A percentile compares a stretch with the other conserved stretches of the same genome.
Evolutionary conservation across 1,140 invertebrate genomes (phyloP).

Genomic region (Cataglyphis hispanica): DNA sequence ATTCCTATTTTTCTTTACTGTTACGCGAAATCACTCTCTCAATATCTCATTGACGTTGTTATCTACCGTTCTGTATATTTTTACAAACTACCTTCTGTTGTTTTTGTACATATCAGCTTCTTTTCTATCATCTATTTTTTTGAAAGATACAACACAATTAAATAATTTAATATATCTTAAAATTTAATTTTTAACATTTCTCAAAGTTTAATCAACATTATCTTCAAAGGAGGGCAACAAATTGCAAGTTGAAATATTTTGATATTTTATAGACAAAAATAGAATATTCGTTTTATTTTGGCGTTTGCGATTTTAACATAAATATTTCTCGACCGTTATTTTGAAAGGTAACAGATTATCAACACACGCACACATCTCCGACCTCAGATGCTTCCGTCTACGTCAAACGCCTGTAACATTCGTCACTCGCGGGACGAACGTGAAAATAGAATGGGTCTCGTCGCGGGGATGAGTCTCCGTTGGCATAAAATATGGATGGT

Average conservation of each 20-base stretch:
- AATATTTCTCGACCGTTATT: slow-evolving; percentile 44
- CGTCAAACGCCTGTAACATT: slow-evolving; percentile 57
- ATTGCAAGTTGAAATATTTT: background rate
- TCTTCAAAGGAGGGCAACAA: background rate
- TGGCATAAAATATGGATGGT: slow-evolving; percentile 81
- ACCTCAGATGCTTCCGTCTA: slow-evolving; percentile 50
- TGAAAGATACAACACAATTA: slow-evolving; percentile 34
- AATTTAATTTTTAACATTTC: background rate
- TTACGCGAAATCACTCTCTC: slow-evolving; percentile 32
- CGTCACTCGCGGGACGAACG: slow-evolving; percentile 53
- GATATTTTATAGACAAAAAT: slow-evolving; percentile 14
- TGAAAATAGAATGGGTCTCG: slow-evolving; percentile 64
- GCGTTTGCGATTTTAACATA: slow-evolving; percentile 1
- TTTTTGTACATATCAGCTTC: slow-evolving; percentile 1
- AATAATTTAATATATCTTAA: slow-evolving; percentile 6
- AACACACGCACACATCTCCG: slow-evolving; percentile 29
- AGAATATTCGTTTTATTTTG: background rate
- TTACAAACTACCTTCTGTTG: slow-evolving; percentile 23
- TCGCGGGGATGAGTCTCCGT: slow-evolving; percentile 25
- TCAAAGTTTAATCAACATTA: background rate
- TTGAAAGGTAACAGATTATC: slow-evolving; percentile 26
- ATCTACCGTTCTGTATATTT: background rate
- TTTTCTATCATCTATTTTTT: too few relatives aligned
- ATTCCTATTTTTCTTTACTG: slow-evolving; percentile 20
- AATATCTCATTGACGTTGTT: slow-evolving; percentile 13